Base-by-base conservation (phyloP, 2,113 vertebrate species). In the Etheostoma spectabile region DNA sequence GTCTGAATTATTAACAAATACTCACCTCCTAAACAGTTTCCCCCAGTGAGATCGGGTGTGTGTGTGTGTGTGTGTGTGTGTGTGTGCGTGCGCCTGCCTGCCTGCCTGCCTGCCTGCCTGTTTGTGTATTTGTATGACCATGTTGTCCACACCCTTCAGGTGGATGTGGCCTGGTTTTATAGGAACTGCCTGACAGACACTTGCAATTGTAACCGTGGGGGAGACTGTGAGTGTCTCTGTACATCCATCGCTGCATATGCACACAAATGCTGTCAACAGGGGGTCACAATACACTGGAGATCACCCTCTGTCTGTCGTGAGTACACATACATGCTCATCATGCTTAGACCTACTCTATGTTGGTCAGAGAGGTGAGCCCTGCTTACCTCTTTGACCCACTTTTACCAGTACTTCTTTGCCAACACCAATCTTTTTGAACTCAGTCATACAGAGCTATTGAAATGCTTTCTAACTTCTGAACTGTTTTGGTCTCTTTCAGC, bases 101-200 rank as follows among this genome's bases (percentile, higher is more conserved):
- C n/a, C n/a, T n/a, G n/a, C n/a, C n/a, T n/a, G n/a, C n/a, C n/a
- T n/a, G n/a, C n/a, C n/a, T 64, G 24, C 46, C 13, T 65, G 42
- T 76, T 4, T 80, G 49, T 81, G 49, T 82, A 46, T 79, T 57
- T 66, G 24, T 71, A 24, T 61, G 57, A 63, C 30, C 22, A 21
- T 49, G 35, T 8, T 74, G 22, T 85, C 53, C 2, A 0, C 73
- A 2, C 80, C 62, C 73, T 70, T 53, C 83, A 99, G 98, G 97
- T 99, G 74, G 98, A 99, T 83, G 98, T 99, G 89, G 97, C 98
- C 89, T 99, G 97, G 95, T 99, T 99, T 94, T 97, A 98, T 86
- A 98, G 97, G 93, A 99, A 99, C 75, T 99, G 98, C 80, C 95
- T 99, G 77, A 98, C 97, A 69, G 98, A 99, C 80, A 99, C 98